A percentile compares a stretch with the other conserved stretches of the same genome.
phyloP scores from a whole-genome alignment of 2,113 vertebrate genomes.

The Percopsis transmontana region DNA sequence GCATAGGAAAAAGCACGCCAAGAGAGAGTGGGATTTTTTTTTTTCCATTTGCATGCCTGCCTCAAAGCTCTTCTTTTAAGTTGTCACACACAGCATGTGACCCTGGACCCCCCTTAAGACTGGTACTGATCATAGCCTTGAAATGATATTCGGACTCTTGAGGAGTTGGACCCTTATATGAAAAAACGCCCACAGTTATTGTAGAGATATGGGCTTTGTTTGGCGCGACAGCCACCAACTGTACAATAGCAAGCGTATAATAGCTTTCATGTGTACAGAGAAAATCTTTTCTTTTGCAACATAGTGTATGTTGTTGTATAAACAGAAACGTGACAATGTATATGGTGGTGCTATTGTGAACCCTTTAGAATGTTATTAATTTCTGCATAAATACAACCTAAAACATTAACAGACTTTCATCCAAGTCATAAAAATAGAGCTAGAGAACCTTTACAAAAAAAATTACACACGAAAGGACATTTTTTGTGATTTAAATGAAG shows the following conservation, averaged over 20 bases:
- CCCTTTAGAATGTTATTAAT: too few species aligned
- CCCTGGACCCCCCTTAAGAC: conserved; percentile 30
- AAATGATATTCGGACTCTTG: conserved; percentile 49
- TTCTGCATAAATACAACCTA: too few species aligned
- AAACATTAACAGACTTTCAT: too few species aligned
- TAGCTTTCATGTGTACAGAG: conserved; percentile 47
- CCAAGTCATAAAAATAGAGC: too few species aligned
- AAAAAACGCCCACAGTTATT: conserved; percentile 31
- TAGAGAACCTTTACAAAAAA: too few species aligned
- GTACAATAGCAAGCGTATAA: conserved; percentile 21
- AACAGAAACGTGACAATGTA: conserved; percentile 21
- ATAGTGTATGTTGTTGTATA: too few species aligned
- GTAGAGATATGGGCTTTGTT: conserved; percentile 33
- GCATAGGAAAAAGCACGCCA: conserved; percentile 59
- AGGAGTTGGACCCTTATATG: conserved; percentile 12
- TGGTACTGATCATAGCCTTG: conserved; percentile 63
- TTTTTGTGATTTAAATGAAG: too few species aligned
- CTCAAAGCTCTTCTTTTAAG: conserved; percentile 54
- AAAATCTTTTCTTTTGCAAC: conserved; percentile 2
- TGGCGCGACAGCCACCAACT: conserved; percentile 19
- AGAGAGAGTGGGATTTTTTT: conserved; percentile 27
- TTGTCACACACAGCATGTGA: conserved; percentile 50
- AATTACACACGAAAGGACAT: too few species aligned
- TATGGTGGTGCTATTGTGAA: too few species aligned
- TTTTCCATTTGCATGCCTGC: conserved; percentile 62